Evolutionary conservation across 2,888 invertebrate species (phyloP).

Genomic region (Chrysina gloriosa): DNA sequence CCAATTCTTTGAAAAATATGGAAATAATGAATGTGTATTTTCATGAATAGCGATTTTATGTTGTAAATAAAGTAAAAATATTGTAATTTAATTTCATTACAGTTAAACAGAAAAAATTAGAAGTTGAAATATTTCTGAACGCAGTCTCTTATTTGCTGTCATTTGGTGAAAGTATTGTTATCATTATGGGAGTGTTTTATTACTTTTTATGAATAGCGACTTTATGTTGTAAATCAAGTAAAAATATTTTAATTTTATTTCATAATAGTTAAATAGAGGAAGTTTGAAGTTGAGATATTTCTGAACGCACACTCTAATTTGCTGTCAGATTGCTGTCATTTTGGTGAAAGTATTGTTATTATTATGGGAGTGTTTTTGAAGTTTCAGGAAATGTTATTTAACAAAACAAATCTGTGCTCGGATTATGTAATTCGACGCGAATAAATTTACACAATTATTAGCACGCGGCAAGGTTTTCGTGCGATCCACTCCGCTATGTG

Average conservation of each 20-base stretch:
- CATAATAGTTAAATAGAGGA: neutral
- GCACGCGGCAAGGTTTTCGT: neutral
- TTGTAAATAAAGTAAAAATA: neutral
- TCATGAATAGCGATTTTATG: neutral
- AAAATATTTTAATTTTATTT: neutral
- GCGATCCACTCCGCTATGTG: constrained; percentile 33
- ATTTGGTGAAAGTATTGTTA: constrained; percentile 28
- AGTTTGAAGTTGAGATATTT: constrained; percentile 8
- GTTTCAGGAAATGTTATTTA: constrained; percentile 35
- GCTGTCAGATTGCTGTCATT: constrained; percentile 15
- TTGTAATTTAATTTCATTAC: neutral
- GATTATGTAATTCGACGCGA: constrained; percentile 30
- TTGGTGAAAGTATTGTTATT: constrained; percentile 27
- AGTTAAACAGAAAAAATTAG: neutral
- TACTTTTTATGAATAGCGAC: neutral
- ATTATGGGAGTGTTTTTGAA: constrained; percentile 23
- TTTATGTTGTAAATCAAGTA: neutral
- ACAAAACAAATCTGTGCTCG: constrained; percentile 10
- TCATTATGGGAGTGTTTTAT: constrained; percentile 2
- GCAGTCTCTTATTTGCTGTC: neutral
- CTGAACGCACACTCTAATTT: neutral
- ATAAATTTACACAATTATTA: constrained; percentile 11
- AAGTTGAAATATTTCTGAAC: neutral
- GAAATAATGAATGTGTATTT: too few species aligned
- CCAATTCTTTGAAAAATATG: too few species aligned